Conservation (phyloP, 1,140 invertebrate genomes). For the Vanessa atalanta region DNA sequence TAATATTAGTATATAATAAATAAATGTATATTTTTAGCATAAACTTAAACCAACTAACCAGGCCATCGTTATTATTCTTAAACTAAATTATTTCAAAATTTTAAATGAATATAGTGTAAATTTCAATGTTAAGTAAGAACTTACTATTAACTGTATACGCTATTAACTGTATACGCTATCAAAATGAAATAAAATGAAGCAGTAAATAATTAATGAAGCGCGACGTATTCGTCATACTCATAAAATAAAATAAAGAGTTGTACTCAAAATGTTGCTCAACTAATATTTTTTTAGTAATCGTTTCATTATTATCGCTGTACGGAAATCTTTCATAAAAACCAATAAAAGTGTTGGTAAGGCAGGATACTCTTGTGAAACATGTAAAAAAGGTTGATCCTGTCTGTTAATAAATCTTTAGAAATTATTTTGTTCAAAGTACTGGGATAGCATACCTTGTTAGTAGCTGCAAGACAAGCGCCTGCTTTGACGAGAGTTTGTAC, state of each 20-base stretch:
- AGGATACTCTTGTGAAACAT: too few relatives aligned
- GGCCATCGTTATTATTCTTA: too few relatives aligned
- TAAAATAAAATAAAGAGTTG: neutral
- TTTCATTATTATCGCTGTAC: neutral
- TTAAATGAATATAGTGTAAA: too few relatives aligned
- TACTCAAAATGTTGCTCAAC: neutral
- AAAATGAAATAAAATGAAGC: neutral
- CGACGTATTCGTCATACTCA: neutral
- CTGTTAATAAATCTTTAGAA: neutral
- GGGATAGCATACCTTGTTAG: slow-evolving; percentile 86
- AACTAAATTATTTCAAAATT: too few relatives aligned
- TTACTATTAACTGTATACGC: too few relatives aligned
- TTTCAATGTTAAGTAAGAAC: too few relatives aligned
- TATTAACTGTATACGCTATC: too few relatives aligned
- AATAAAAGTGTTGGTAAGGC: too few relatives aligned
- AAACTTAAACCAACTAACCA: too few relatives aligned
- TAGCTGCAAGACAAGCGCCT: slow-evolving; percentile 86
- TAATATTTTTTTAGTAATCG: neutral
- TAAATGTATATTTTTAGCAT: too few relatives aligned
- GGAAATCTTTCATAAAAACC: too few relatives aligned
- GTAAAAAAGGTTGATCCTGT: neutral
- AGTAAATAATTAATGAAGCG: slow-evolving; percentile 5
- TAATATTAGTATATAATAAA: too few relatives aligned
- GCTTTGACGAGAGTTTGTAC: slow-evolving; percentile 87
- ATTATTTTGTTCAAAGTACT: slow-evolving; percentile 29